phyloP scores from a whole-genome alignment of 1,140 invertebrate species.

The Micrasema minimum region DNA sequence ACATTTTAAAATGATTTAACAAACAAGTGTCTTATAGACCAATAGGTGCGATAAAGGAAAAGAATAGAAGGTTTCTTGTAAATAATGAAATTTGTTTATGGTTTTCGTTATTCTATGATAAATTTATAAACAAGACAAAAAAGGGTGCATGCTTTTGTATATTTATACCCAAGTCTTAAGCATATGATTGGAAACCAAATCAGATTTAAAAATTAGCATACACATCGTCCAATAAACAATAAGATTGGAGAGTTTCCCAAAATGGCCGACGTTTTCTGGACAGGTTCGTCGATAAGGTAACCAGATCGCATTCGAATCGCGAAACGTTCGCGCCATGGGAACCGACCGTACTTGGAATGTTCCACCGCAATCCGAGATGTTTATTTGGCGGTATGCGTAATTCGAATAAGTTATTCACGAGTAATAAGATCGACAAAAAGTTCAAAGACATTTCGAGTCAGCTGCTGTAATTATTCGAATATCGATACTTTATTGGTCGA shows the following conservation, averaged over 20 bases:
- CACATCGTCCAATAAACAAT: constrained; percentile 1
- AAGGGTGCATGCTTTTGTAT: too few species aligned
- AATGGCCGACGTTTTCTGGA: constrained; percentile 1
- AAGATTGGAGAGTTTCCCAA: not conserved
- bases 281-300: constrained; percentile 40
- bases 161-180: too few species aligned
- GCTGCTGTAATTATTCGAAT: constrained; percentile 1
- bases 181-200: too few species aligned
- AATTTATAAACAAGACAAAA: too few species aligned
- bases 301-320: constrained; percentile 40
- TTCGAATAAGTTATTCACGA: constrained; percentile 44
- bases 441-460: constrained; percentile 1
- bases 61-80: too few species aligned
- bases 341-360: constrained; percentile 22
- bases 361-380: constrained; percentile 29
- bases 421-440: constrained; percentile 24
- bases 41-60: too few species aligned
- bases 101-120: too few species aligned
- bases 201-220: not conserved
- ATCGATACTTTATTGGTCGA: constrained; percentile 18
- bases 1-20: too few species aligned
- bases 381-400: constrained; percentile 39
- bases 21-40: too few species aligned
- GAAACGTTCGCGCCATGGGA: constrained; percentile 1
- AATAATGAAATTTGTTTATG: too few species aligned